These are phyloP conservation scores for Rhabdomys dilectus DNA, from an alignment of 2,113 vertebrate species.

Conservation along the genomic window DNA sequence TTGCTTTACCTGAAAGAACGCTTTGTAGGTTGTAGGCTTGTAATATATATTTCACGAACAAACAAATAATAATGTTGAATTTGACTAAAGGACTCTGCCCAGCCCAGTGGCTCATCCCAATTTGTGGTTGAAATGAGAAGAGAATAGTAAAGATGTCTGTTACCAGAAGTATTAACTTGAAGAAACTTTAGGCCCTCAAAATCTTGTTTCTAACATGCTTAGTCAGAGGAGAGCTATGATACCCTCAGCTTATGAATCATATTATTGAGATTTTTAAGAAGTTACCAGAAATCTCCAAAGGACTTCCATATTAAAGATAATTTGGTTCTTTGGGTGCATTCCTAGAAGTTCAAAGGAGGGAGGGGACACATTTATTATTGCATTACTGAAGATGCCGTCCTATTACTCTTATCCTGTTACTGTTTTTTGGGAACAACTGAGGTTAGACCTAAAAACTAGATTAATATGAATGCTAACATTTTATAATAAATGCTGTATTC, in stretches of 20 bases:
- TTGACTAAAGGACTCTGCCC: neutral
- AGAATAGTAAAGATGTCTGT: neutral
- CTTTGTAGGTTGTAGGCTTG: neutral
- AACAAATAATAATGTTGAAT: neutral
- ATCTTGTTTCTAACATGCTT: neutral
- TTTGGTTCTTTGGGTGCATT: neutral
- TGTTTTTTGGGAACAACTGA: neutral
- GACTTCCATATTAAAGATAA: neutral
- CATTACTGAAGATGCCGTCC: neutral
- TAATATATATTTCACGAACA: conserved; percentile 10
- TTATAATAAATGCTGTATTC: neutral
- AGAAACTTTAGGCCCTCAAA: neutral
- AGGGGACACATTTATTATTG: too few relatives aligned
- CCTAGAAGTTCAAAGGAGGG: neutral
- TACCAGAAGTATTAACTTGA: too few relatives aligned
- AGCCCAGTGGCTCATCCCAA: neutral
- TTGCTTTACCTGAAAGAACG: neutral
- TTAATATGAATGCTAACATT: neutral
- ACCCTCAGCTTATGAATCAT: neutral
- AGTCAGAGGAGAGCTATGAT: neutral
- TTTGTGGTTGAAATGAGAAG: conserved; percentile 24
- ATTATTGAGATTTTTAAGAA: neutral
- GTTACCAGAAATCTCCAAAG: neutral
- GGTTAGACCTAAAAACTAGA: neutral
- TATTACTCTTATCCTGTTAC: neutral